phyloP scores from a whole-genome alignment of 2,113 vertebrate genomes.

The Athene cunicularia region DNA sequence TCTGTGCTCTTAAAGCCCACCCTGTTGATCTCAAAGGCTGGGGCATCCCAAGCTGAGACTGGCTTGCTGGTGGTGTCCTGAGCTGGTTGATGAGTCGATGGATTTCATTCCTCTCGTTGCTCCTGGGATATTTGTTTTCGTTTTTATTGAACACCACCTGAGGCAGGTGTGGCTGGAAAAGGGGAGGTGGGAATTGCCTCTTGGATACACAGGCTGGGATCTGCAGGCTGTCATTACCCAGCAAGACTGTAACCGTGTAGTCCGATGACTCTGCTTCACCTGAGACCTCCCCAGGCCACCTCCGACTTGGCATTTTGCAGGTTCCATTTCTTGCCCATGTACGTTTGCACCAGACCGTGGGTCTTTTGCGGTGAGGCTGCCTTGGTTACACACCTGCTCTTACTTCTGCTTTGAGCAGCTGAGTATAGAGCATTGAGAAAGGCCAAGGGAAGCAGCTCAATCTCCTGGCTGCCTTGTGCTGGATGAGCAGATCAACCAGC shows the following conservation, averaged over 20 bases:
- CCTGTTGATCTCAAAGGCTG: not conserved
- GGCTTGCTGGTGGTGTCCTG: not conserved
- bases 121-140: not conserved
- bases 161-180: not conserved
- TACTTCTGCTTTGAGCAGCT: not conserved
- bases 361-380: not conserved
- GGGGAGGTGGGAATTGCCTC: not conserved
- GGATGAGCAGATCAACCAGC: not conserved
- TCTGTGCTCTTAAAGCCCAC: not conserved
- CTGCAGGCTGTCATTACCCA: not conserved
- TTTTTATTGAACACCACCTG: not conserved
- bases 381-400: not conserved
- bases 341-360: too few species aligned
- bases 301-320: not conserved
- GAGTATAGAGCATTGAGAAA: not conserved
- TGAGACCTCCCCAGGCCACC: not conserved
- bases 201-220: not conserved
- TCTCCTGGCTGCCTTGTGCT: not conserved
- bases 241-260: not conserved
- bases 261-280: not conserved
- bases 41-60: not conserved
- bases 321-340: not conserved
- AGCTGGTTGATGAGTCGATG: rapidly evolving
- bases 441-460: not conserved
- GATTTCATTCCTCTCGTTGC: not conserved